Evolutionary conservation across 2,888 invertebrate species (phyloP).

Genomic region (Noctuana brunneofusca): DNA sequence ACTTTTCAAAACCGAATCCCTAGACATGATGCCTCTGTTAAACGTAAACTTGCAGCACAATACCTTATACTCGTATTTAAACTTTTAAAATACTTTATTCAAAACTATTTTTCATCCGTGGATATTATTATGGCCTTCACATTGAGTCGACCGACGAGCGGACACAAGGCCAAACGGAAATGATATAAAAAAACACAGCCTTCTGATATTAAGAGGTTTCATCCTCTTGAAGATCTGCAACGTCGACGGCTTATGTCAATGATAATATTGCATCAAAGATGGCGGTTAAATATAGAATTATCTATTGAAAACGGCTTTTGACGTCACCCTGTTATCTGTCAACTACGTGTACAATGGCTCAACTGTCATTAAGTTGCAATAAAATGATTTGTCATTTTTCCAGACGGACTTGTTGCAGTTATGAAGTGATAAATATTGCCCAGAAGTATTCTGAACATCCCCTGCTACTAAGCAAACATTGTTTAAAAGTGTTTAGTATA

Average conservation of each 20-base stretch:
- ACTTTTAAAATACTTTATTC: background rate
- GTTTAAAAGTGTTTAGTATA: too few relatives aligned
- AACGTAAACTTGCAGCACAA: too few relatives aligned
- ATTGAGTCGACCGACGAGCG: background rate
- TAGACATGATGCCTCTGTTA: too few relatives aligned
- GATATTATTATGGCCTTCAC: background rate
- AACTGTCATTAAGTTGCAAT: background rate
- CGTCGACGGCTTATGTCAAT: slow-evolving; percentile 20
- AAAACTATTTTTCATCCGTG: slow-evolving; percentile 2
- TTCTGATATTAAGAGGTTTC: slow-evolving; percentile 7
- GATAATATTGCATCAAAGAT: slow-evolving; percentile 22
- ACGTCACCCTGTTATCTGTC: slow-evolving; percentile 5
- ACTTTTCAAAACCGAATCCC: too few relatives aligned
- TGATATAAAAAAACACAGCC: slow-evolving; percentile 11
- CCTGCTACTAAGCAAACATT: too few relatives aligned
- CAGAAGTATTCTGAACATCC: too few relatives aligned
- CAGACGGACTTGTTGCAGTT: too few relatives aligned
- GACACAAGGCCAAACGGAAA: slow-evolving; percentile 14
- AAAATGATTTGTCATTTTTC: too few relatives aligned
- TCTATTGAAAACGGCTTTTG: slow-evolving; percentile 19
- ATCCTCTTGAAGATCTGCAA: slow-evolving; percentile 24
- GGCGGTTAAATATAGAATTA: slow-evolving; percentile 26
- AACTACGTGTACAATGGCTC: background rate
- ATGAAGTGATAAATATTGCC: too few relatives aligned
- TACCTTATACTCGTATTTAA: background rate